Conservation (phyloP, 2,888 invertebrate species). For the Mongoloraphidia duomilia region DNA sequence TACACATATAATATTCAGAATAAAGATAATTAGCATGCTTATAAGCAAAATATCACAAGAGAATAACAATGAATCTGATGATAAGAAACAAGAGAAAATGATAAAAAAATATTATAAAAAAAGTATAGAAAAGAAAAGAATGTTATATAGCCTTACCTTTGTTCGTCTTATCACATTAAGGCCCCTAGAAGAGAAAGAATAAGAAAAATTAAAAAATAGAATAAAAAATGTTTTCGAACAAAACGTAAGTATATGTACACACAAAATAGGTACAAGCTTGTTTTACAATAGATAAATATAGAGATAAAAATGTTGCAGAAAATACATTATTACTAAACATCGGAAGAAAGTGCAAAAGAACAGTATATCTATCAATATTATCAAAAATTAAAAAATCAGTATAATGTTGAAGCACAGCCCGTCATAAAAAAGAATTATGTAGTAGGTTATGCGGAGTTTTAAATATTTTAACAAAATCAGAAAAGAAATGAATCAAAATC, state of each 20-base stretch:
- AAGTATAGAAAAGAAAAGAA: conserved; percentile 3
- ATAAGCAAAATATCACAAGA: neutral
- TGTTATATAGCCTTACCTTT: conserved; percentile 8
- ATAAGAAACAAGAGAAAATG: neutral
- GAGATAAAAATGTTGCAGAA: too few species aligned
- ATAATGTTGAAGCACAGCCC: too few species aligned
- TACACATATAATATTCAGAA: neutral
- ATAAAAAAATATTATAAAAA: conserved; percentile 3
- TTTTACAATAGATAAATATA: too few species aligned
- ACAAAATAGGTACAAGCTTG: neutral
- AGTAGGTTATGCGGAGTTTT: too few species aligned
- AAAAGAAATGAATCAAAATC: too few species aligned
- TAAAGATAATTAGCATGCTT: neutral
- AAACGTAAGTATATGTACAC: neutral
- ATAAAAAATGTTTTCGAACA: neutral
- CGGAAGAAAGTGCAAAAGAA: too few species aligned
- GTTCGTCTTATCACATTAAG: conserved; percentile 11
- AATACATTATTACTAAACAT: too few species aligned
- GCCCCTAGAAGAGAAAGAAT: conserved; percentile 12
- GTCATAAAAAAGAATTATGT: too few species aligned
- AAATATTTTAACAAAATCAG: too few species aligned
- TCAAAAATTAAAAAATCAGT: too few species aligned
- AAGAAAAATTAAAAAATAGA: conserved; percentile 11
- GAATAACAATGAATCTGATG: neutral
- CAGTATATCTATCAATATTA: too few species aligned